phyloP scores from a whole-genome alignment of 2,797 vertebrate species.

The Spatula versicolor region DNA sequence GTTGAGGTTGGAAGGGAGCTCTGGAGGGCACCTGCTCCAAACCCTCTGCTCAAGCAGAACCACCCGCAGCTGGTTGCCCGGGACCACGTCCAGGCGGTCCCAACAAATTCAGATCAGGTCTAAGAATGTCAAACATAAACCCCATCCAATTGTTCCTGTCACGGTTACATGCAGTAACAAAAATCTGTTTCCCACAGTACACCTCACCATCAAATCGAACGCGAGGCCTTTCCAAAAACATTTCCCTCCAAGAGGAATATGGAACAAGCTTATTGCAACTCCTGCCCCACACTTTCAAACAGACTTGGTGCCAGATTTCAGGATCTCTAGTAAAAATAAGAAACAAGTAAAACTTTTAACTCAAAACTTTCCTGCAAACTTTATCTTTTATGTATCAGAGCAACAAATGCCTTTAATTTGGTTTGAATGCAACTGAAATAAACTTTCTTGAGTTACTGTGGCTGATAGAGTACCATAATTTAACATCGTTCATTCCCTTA shows the following conservation, averaged over 20 bases:
- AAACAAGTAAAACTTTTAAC: background rate
- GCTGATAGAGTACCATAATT: background rate
- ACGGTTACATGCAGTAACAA: background rate
- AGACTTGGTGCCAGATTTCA: constrained; percentile 96
- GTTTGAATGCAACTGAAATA: background rate
- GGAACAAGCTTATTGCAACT: constrained; percentile 89
- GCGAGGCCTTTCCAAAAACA: constrained; percentile 94
- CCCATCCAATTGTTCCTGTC: background rate
- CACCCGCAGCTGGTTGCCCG: background rate
- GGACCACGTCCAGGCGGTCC: background rate
- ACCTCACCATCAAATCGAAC: constrained; percentile 95
- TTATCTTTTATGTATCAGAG: background rate
- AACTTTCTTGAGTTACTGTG: background rate
- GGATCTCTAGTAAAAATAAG: constrained; percentile 85
- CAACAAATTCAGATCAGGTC: background rate
- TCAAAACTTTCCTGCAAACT: background rate
- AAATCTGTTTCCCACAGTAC: background rate
- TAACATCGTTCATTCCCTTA: background rate
- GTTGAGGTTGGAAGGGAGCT: background rate
- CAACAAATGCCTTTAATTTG: background rate
- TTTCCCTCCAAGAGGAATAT: constrained; percentile 95
- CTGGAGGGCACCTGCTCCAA: background rate
- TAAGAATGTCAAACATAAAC: background rate
- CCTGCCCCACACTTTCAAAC: constrained; percentile 94
- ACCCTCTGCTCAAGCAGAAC: background rate